Conservation (phyloP, 2,888 invertebrate genomes). For the Drosophila barbarae region DNA sequence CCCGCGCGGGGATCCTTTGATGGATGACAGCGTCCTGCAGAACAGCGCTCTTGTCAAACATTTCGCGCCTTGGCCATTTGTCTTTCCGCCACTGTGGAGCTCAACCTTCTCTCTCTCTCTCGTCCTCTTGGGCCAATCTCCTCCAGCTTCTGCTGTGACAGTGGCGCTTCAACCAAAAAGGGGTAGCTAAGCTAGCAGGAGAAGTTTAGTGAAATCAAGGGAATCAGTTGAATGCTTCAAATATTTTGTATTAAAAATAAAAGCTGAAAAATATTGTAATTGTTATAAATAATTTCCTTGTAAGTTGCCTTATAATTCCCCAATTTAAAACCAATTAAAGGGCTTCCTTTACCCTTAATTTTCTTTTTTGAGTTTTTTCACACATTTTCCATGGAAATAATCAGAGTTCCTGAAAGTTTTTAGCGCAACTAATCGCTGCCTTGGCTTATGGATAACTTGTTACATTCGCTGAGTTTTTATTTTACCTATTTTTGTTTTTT, state of each 20-base stretch:
- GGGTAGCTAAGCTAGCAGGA: slow-evolving; percentile 3
- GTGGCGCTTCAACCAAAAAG: neutral
- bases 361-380: neutral
- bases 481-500: neutral
- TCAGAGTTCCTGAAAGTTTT: neutral
- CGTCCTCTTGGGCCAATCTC: slow-evolving; percentile 10
- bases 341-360: neutral
- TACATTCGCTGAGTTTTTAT: slow-evolving; percentile 2
- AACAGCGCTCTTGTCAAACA: slow-evolving; percentile 63
- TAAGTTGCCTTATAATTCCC: neutral
- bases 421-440: slow-evolving; percentile 24
- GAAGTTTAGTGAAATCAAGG: neutral
- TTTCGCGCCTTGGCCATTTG: slow-evolving; percentile 71
- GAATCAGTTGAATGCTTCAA: neutral
- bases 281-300: neutral
- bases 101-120: slow-evolving; percentile 8
- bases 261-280: neutral
- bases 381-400: neutral
- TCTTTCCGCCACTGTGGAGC: slow-evolving; percentile 45
- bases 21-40: slow-evolving; percentile 58
- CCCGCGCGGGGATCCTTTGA: slow-evolving; percentile 53
- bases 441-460: slow-evolving; percentile 11
- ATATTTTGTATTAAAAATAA: neutral
- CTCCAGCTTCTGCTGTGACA: slow-evolving; percentile 8
- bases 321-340: slow-evolving; percentile 4